Evolutionary conservation across 1,140 invertebrate species (phyloP).

Genomic region (Dendrolimus punctatus): DNA sequence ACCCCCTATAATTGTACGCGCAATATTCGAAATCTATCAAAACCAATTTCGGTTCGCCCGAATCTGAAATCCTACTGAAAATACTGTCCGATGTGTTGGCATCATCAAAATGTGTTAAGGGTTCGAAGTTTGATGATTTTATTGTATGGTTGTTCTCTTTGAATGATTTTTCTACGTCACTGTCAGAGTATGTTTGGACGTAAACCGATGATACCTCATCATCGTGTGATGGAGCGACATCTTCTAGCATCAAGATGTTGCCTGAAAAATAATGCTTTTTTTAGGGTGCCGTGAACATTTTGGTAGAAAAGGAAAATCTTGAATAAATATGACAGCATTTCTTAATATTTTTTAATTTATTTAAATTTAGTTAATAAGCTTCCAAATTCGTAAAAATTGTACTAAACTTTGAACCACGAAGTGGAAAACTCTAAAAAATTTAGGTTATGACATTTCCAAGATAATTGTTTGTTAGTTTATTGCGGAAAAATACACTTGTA

Average conservation of each 20-base stretch:
- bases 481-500: no score
- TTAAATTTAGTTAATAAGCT: no score
- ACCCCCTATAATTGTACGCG: slow-evolving; percentile 93
- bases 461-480: no score
- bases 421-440: no score
- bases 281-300: no score
- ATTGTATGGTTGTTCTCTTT: slow-evolving; percentile 25
- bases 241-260: slow-evolving; percentile 75
- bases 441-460: no score
- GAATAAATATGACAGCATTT: no score
- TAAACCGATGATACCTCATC: slow-evolving; percentile 26
- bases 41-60: slow-evolving; percentile 77
- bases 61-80: slow-evolving; percentile 58
- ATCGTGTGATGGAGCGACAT: slow-evolving; percentile 35
- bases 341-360: no score
- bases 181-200: slow-evolving; percentile 9
- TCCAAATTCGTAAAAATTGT: no score
- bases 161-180: slow-evolving; percentile 9
- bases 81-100: slow-evolving; percentile 51
- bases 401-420: no score
- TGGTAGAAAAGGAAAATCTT: no score
- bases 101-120: slow-evolving; percentile 33
- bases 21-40: slow-evolving; percentile 96
- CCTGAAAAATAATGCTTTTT: slow-evolving; percentile 20
- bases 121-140: slow-evolving; percentile 11